Percentiles rank a stretch among this genome's conserved stretches.
Evolutionary conservation across 1,140 invertebrate genomes (phyloP).

Genomic region (Ceratosolen fusciceps): DNA sequence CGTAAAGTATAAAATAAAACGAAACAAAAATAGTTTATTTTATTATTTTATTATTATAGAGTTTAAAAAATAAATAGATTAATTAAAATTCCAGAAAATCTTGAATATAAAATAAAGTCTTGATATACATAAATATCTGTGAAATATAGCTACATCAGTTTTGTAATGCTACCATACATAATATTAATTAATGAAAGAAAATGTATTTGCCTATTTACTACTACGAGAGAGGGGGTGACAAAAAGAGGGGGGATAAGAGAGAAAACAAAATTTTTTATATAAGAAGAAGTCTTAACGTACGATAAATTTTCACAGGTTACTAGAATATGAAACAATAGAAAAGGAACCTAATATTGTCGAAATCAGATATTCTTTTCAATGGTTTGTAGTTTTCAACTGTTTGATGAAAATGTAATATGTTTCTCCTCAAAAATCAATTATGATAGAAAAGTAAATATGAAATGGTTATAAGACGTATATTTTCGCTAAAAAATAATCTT

Average conservation of each 20-base stretch:
- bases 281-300: neutral
- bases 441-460: neutral
- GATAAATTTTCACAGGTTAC: constrained; percentile 12
- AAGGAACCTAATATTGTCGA: constrained; percentile 31
- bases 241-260: neutral
- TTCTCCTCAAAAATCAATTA: neutral
- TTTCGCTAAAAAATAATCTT: neutral
- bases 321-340: constrained; percentile 20
- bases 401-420: no score
- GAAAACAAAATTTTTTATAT: no score
- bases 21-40: constrained; percentile 33
- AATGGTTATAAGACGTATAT: neutral
- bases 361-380: constrained; percentile 31
- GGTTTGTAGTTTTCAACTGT: no score
- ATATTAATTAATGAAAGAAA: constrained; percentile 33
- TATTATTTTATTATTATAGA: neutral
- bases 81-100: constrained; percentile 41
- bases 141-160: neutral
- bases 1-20: constrained; percentile 36
- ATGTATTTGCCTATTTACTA: constrained; percentile 39
- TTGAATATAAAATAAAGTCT: neutral
- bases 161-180: constrained; percentile 3
- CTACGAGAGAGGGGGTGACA: neutral
- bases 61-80: constrained; percentile 36
- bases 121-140: constrained; percentile 8